Base-by-base conservation (phyloP, 2,113 vertebrate genomes). In the Ornithorhynchus anatinus region DNA sequence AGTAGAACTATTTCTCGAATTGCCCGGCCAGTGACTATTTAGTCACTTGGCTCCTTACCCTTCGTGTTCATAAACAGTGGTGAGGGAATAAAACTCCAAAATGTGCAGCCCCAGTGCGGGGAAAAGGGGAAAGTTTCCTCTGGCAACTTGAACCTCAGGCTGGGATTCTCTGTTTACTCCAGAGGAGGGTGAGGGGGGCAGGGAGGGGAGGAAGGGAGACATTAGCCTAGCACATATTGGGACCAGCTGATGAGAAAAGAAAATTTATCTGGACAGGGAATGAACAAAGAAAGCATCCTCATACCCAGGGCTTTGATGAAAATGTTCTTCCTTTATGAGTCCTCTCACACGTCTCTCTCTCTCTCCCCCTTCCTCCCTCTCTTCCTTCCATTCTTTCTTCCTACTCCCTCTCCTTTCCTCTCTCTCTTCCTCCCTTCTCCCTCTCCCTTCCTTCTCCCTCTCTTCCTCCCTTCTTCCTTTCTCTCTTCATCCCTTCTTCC, bases 21-120 rank as follows among this genome's bases (percentile, higher is more conserved):
- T 29, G 20, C 25, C 27, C 47, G 27, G 47, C 16, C 68, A 51
- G 45, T 32, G 19, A 3, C 8, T 27, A 70, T 85, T 57, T 82
- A 37, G 19, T 68, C 63, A 39, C 67, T 79, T 80, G 75, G 74
- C 79, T 72, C 70, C 54, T n/a, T 79, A 79, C 59, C 72, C 72
- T 82, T 81, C 65, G 56, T 74, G 80, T 47, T 0, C 12, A 16
- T 80, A 43, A 13, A 20, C 63, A 43, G n/a, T 22, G 10, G 52
- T 29, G 72, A 63, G 78, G 63, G 40, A 53, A 79, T 79, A 60
- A 67, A 38, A 3, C 17, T 51, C 59, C 72, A 51, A 43, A 52
- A 53, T 3, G 67, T 36, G 45, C 71, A 53, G 48, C 4, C 59
- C 23, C 52, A 42, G n/a, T n/a, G n/a, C n/a, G n/a, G n/a, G n/a